Conservation (phyloP, 2,888 invertebrate genomes). For the Dyspetes luteomarginatus region DNA sequence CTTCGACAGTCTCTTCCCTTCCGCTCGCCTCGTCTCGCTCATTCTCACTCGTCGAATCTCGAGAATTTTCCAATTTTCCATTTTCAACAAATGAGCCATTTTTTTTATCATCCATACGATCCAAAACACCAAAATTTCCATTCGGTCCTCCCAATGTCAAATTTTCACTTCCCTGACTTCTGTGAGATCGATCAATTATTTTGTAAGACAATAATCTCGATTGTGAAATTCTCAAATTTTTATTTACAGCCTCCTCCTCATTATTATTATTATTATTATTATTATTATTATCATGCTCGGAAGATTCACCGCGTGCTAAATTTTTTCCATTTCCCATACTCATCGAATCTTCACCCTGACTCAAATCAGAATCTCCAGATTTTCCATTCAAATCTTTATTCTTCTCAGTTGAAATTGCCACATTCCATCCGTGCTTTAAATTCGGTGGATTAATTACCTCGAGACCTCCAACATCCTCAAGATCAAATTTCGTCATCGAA, state of each 20-base stretch:
- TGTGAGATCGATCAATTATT: constrained; percentile 41
- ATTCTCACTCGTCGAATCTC: background rate
- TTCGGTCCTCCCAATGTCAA: background rate
- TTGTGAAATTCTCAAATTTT: background rate
- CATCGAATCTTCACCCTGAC: constrained; percentile 50
- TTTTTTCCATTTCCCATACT: constrained; percentile 40
- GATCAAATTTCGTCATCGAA: constrained; percentile 38
- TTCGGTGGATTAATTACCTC: constrained; percentile 60
- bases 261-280: too few species aligned
- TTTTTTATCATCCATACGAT: background rate
- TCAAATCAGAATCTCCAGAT: constrained; percentile 17
- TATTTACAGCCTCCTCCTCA: constrained; percentile 12
- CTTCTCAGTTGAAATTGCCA: background rate
- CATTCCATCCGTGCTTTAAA: constrained; percentile 33
- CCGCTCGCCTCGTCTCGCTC: background rate
- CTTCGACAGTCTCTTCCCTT: constrained; percentile 13
- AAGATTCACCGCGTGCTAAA: constrained; percentile 40
- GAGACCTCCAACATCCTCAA: constrained; percentile 48
- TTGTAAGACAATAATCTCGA: constrained; percentile 27
- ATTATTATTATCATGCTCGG: constrained; percentile 24
- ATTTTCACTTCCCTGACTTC: constrained; percentile 16
- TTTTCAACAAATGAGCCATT: background rate
- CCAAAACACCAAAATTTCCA: background rate
- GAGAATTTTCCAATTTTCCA: background rate
- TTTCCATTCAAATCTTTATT: background rate